Base-by-base conservation (phyloP, 2,113 vertebrate species). In the Stegostoma tigrinum region DNA sequence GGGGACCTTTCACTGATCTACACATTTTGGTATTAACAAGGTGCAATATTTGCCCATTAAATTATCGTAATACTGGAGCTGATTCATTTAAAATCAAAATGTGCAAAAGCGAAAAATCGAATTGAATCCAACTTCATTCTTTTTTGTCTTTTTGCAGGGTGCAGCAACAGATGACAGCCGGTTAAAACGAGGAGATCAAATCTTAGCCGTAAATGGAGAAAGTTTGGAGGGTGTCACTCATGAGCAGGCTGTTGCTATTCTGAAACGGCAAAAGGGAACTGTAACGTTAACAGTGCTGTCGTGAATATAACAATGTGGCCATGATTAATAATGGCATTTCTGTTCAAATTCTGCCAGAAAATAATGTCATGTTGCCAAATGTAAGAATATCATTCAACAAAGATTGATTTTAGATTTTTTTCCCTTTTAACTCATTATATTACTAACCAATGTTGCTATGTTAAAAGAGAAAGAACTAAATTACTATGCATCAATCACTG, bases 131-230 rank as follows among this genome's bases (percentile, higher is more conserved):
- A 93, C 19, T 93, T 34, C 48, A 64, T 80, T 85, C 7, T 6
- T 27, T 95, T 14, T 85, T 95, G 95, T 67, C 34, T 64, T 95
- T 78, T 96, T 96, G 96, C 97, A 99, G 99, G 99, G 99, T 52
- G 99, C 99, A 12, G 98, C 99, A 15, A 98, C 98, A 0, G 98
- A 97, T 5, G 99, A 99, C 0, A 98, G 98, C 6, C 97, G 97
- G 95, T 97, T 99, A 97, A 99, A 98, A 95, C 98, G 99, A 0
- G 98, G 99, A 0, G 99, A 99, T 95, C 99, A 99, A 97, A 98
- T 99, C 95, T 96, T 99, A 96, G 97, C 98, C 0, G 99, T 99
- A 95, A 99, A 99, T 15, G 98, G 98, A 15, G 98, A 99, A 96
- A 98, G 97, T 78, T 97, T 99, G 96, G 98, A 99, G 96, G 98